phyloP scores from a whole-genome alignment of 2,797 vertebrate species.

The Coracias cyanogaster region DNA sequence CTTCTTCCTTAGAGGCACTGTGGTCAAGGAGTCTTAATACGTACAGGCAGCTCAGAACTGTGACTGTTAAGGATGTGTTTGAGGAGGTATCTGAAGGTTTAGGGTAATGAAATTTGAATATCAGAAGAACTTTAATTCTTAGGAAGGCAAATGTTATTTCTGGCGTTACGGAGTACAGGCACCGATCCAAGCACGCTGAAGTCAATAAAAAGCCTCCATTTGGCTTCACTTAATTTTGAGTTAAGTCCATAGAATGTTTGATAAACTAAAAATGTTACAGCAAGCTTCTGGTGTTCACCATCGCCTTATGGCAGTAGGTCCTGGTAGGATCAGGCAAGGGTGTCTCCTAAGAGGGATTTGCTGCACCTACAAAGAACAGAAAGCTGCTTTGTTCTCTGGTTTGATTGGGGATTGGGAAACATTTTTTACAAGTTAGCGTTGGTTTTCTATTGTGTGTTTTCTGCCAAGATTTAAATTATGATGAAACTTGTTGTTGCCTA shows the following conservation, averaged over 20 bases:
- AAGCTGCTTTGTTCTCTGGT: background rate
- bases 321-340: background rate
- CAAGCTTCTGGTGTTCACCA: background rate
- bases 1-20: background rate
- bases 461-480: background rate
- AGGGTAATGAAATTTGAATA: background rate
- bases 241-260: background rate
- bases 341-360: background rate
- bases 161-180: background rate
- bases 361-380: background rate
- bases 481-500: background rate
- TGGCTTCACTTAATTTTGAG: conserved; percentile 43
- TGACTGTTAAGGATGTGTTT: background rate
- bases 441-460: background rate
- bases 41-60: background rate
- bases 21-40: background rate
- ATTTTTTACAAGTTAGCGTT: background rate
- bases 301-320: background rate
- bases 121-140: conserved; percentile 17
- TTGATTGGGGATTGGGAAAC: background rate
- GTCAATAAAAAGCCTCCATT: background rate
- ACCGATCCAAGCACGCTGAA: background rate
- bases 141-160: background rate
- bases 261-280: conserved; percentile 3
- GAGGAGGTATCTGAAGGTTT: conserved; percentile 1